Percentiles rank a stretch among this genome's conserved stretches.
Evolutionary conservation across 2,113 vertebrate genomes (phyloP).

Genomic region (Climacteris rufus): DNA sequence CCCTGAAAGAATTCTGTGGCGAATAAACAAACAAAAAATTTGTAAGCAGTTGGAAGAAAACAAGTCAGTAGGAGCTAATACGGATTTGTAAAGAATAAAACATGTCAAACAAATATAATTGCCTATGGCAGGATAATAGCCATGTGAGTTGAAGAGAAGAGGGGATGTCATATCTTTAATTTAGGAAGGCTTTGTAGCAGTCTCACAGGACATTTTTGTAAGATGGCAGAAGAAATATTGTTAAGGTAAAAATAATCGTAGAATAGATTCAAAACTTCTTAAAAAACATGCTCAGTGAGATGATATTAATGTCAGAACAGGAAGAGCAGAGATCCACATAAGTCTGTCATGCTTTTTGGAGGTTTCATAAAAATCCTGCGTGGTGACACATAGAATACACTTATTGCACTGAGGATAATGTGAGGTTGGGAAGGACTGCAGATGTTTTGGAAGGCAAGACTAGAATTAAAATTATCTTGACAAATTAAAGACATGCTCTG

Average conservation of each 20-base stretch:
- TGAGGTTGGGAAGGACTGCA: neutral
- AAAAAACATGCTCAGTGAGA: neutral
- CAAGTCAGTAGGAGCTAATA: neutral
- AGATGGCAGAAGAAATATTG: neutral
- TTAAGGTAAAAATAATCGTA: neutral
- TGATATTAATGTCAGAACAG: neutral
- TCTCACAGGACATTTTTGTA: neutral
- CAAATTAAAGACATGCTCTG: neutral
- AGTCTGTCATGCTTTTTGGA: neutral
- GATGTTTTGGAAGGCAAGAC: neutral
- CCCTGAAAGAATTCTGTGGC: neutral
- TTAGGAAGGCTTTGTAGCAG: neutral
- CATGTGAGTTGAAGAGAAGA: neutral
- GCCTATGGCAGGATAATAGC: neutral
- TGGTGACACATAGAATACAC: neutral
- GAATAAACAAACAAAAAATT: neutral
- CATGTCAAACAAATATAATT: neutral
- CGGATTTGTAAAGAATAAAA: neutral
- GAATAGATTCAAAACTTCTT: neutral
- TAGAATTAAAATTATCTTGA: neutral
- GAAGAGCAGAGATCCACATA: accelerated
- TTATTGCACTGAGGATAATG: neutral
- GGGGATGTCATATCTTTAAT: neutral
- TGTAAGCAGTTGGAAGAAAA: neutral
- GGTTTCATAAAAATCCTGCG: neutral